Conservation (phyloP, 2,797 vertebrate species). For the Ispidina lecontei region DNA sequence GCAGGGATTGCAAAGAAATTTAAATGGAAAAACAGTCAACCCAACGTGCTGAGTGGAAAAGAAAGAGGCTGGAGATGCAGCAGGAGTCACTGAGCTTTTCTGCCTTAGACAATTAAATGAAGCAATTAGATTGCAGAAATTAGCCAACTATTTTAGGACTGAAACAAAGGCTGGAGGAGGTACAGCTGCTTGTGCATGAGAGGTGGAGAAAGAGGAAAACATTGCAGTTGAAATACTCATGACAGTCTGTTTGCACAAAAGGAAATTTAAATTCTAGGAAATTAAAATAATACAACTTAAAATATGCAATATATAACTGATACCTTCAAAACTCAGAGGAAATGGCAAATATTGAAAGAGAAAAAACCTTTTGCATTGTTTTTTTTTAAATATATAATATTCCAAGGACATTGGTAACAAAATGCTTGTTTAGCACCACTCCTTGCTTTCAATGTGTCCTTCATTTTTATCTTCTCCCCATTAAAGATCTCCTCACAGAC, state of each 20-base stretch:
- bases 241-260: not conserved
- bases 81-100: not conserved
- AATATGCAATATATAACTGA: not conserved
- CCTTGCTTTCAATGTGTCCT: not conserved
- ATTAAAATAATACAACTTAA: not conserved
- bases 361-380: not conserved
- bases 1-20: not conserved
- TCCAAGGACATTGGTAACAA: not conserved
- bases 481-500: not conserved
- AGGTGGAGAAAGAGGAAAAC: not conserved
- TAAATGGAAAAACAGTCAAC: not conserved
- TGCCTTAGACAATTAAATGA: not conserved
- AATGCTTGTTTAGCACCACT: not conserved
- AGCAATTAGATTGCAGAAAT: slow-evolving; percentile 40
- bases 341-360: not conserved
- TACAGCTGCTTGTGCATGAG: not conserved
- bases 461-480: not conserved
- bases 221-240: not conserved
- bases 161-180: slow-evolving; percentile 36
- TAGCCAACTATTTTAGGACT: slow-evolving; percentile 13
- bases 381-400: not conserved
- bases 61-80: not conserved
- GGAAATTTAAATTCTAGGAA: not conserved
- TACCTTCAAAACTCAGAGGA: not conserved
- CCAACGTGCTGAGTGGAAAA: not conserved